phyloP scores from a whole-genome alignment of 1,140 invertebrate species.

The Cydia fagiglandana region DNA sequence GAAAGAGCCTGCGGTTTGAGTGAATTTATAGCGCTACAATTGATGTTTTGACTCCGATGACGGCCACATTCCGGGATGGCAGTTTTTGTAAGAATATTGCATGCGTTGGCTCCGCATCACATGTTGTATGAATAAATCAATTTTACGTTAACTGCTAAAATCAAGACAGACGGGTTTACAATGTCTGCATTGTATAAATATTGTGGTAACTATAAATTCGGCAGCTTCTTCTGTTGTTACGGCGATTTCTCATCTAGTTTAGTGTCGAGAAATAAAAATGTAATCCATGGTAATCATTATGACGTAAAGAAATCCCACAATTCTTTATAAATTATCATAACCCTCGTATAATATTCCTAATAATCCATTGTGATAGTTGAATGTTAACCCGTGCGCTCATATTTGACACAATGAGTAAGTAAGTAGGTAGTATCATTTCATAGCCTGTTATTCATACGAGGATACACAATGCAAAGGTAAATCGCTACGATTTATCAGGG shows the following conservation, averaged over 20 bases:
- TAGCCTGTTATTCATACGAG: constrained; percentile 33
- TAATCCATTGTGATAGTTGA: constrained; percentile 10
- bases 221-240: no score
- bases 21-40: constrained; percentile 76
- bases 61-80: constrained; percentile 39
- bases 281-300: background rate
- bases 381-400: constrained; percentile 5
- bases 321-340: background rate
- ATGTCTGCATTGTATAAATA: background rate
- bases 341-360: background rate
- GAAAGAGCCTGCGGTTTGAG: constrained; percentile 74
- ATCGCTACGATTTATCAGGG: constrained; percentile 66
- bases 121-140: constrained; percentile 4
- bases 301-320: background rate
- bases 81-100: constrained; percentile 26
- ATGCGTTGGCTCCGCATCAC: background rate
- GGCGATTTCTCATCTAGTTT: no score
- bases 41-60: constrained; percentile 56
- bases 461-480: constrained; percentile 68
- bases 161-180: background rate
- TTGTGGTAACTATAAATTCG: background rate
- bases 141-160: background rate
- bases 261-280: background rate
- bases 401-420: constrained; percentile 32
- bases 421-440: constrained; percentile 29